These are phyloP conservation scores for Phainopepla nitens DNA, from an alignment of 2,113 vertebrate species.

Conservation along the genomic window DNA sequence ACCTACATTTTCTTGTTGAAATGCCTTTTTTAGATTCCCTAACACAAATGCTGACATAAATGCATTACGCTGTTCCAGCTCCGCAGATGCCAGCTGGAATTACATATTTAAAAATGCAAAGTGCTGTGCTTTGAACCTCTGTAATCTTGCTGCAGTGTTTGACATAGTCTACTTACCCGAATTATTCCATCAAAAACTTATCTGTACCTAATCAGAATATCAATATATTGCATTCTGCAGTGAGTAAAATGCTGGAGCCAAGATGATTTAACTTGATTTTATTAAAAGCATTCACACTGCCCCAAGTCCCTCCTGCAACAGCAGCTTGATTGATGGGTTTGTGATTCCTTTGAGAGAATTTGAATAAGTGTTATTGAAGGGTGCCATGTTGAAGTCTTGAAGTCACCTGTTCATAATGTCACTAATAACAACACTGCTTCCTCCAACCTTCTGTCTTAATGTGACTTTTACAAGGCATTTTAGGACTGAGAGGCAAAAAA, in stretches of 20 bases:
- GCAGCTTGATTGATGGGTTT: background rate
- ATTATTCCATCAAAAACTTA: constrained; percentile 7
- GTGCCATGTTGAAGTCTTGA: background rate
- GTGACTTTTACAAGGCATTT: background rate
- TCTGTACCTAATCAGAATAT: constrained; percentile 16
- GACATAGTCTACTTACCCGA: constrained; percentile 19
- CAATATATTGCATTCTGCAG: background rate
- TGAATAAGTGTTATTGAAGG: background rate
- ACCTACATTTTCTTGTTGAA: background rate
- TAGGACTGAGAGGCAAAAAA: background rate
- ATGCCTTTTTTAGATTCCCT: constrained; percentile 17
- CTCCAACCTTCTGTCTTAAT: background rate
- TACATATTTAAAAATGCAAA: constrained; percentile 44
- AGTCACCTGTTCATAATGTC: background rate
- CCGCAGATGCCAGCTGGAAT: constrained; percentile 28
- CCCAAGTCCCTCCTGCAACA: background rate
- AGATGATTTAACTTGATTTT: background rate
- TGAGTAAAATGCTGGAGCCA: background rate
- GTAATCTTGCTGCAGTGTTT: constrained; percentile 10
- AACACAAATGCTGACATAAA: constrained; percentile 38
- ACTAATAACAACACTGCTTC: background rate
- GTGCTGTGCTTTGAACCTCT: constrained; percentile 33
- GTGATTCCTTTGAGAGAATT: background rate
- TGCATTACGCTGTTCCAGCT: background rate
- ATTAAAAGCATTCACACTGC: background rate